Conservation (phyloP, 2,113 vertebrate species). For the Petromus typicus region DNA sequence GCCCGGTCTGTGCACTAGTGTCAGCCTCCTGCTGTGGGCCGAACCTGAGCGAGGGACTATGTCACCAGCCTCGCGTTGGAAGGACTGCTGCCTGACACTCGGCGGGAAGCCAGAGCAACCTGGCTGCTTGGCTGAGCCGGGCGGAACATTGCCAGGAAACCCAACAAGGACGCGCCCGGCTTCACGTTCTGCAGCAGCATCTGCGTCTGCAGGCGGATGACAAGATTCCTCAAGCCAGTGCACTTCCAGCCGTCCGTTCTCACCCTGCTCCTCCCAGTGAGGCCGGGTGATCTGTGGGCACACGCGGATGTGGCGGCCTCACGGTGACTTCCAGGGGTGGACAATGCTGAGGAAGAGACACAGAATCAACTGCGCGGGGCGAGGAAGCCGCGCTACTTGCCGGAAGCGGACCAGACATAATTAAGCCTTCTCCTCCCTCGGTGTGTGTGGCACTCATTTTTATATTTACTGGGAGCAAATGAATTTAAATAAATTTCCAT, state of each 20-base stretch:
- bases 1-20: too few species aligned
- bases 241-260: background rate
- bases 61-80: accelerated
- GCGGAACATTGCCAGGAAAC: background rate
- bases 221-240: background rate
- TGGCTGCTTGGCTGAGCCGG: background rate
- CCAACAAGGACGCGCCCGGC: background rate
- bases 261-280: background rate
- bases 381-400: background rate
- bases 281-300: accelerated
- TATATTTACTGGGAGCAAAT: slow-evolving; percentile 26
- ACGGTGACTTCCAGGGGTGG: background rate
- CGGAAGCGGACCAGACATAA: background rate
- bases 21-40: background rate
- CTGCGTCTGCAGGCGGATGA: background rate
- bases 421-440: background rate
- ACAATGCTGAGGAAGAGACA: too few species aligned
- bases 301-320: too few species aligned
- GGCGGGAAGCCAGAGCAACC: accelerated
- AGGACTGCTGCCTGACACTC: background rate
- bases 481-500: slow-evolving; percentile 44
- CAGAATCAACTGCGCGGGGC: too few species aligned
- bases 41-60: background rate
- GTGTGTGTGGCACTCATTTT: background rate
- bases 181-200: background rate